A percentile compares a stretch with the other conserved stretches of the same genome.
phyloP scores from a whole-genome alignment of 1,140 invertebrate species.

The Nasonia longicornis region DNA sequence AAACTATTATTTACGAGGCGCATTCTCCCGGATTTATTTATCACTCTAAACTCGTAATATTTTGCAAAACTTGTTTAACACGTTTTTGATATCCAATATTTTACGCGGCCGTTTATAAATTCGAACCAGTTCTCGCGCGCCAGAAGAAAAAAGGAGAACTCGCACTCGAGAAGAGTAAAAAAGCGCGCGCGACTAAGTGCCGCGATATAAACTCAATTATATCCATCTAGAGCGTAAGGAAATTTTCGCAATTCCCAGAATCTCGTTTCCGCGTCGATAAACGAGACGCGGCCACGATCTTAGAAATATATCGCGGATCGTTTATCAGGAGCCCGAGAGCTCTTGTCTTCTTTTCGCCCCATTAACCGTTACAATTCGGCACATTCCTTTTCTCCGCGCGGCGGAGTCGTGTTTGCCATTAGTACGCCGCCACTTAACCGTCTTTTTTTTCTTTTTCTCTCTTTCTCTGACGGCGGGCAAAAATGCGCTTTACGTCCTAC shows the following conservation, averaged over 20 bases:
- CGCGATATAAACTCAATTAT: constrained; percentile 36
- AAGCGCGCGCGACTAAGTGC: background rate
- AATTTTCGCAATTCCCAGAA: constrained; percentile 23
- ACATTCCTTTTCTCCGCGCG: constrained; percentile 62
- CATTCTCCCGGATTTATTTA: background rate
- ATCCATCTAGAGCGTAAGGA: background rate
- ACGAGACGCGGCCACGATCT: constrained; percentile 1
- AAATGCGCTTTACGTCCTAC: constrained; percentile 45
- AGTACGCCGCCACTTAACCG: constrained; percentile 61
- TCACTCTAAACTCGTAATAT: background rate
- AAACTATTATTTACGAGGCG: background rate
- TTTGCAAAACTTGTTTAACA: constrained; percentile 2
- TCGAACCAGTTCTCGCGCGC: background rate
- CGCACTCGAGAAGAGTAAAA: background rate
- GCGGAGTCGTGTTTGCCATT: constrained; percentile 63
- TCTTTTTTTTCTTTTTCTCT: constrained; percentile 2
- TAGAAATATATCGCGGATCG: constrained; percentile 33
- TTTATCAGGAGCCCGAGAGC: constrained; percentile 46
- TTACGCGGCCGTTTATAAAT: background rate
- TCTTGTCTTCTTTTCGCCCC: constrained; percentile 64
- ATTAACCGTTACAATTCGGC: constrained; percentile 63
- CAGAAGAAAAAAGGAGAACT: background rate
- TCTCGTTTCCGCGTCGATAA: constrained; percentile 19
- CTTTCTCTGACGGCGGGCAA: constrained; percentile 34
- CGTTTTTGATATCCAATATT: constrained; percentile 1